Evolutionary conservation across 2,797 vertebrate species (phyloP).

Genomic region (Gastrophryne carolinensis): DNA sequence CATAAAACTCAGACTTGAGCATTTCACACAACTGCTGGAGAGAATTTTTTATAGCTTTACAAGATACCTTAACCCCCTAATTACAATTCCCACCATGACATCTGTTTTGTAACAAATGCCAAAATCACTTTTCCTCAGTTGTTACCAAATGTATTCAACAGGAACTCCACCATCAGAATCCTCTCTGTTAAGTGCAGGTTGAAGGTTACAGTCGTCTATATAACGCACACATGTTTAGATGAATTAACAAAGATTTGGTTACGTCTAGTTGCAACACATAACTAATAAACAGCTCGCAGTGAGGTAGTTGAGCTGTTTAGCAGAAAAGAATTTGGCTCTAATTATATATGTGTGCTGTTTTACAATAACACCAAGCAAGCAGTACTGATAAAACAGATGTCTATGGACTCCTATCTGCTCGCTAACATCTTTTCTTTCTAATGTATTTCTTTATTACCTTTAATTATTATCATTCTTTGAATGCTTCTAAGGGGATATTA

Average conservation of each 20-base stretch:
- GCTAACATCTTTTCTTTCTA: slow-evolving; percentile 4
- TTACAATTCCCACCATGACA: slow-evolving; percentile 29
- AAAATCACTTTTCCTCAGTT: slow-evolving; percentile 19
- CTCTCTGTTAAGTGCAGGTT: slow-evolving; percentile 11
- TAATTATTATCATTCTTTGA: slow-evolving; percentile 23
- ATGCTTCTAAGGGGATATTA: too few species aligned
- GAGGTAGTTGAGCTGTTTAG: slow-evolving; percentile 8
- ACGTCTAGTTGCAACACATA: neutral
- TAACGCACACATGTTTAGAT: slow-evolving; percentile 12
- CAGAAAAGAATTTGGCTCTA: slow-evolving; percentile 24
- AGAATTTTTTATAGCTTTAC: neutral
- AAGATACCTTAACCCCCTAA: slow-evolving; percentile 16
- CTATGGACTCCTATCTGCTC: neutral
- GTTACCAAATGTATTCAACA: slow-evolving; percentile 25
- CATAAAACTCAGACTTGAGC: slow-evolving; percentile 6
- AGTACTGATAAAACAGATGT: slow-evolving; percentile 26
- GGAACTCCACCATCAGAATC: neutral
- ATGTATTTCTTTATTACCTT: slow-evolving; percentile 25
- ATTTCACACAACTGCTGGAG: slow-evolving; percentile 5
- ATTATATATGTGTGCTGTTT: slow-evolving; percentile 30
- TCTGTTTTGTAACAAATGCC: slow-evolving; percentile 37
- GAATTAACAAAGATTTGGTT: slow-evolving; percentile 32
- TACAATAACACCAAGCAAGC: slow-evolving; percentile 2
- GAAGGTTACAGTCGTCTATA: slow-evolving; percentile 23
- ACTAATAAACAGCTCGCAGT: slow-evolving; percentile 12